A percentile compares a stretch with the other conserved stretches of the same genome.
Conservation (phyloP, 2,888 invertebrate genomes). For the Melanotus villosus region DNA sequence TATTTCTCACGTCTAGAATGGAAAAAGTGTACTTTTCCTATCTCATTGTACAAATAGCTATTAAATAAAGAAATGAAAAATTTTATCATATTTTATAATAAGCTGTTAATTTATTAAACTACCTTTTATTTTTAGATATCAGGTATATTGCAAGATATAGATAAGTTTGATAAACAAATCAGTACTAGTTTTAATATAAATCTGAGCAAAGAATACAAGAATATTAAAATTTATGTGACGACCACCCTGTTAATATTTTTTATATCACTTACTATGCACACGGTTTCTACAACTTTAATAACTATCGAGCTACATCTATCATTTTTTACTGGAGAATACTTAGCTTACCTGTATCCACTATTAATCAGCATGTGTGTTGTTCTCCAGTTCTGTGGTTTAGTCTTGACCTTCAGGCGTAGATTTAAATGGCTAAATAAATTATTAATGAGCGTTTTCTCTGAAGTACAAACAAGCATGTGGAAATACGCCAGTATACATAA, state of each 20-base stretch:
- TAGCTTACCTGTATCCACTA: neutral
- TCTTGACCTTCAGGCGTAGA: slow-evolving; percentile 8
- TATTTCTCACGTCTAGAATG: too few relatives aligned
- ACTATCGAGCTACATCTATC: too few relatives aligned
- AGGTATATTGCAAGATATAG: neutral
- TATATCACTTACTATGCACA: neutral
- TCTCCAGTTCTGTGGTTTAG: slow-evolving; percentile 21
- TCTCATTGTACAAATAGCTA: too few relatives aligned
- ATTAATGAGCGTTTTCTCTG: neutral
- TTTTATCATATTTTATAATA: too few relatives aligned
- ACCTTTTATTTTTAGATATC: neutral
- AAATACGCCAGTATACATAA: too few relatives aligned
- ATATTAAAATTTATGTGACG: neutral
- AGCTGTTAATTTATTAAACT: too few relatives aligned
- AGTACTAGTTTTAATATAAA: neutral
- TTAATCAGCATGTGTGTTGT: neutral
- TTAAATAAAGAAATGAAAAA: too few relatives aligned
- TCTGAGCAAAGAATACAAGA: neutral
- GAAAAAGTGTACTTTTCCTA: too few relatives aligned
- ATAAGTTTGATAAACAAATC: neutral
- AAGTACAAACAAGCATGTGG: too few relatives aligned
- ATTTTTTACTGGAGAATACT: neutral
- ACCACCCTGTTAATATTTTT: neutral
- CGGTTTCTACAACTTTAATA: neutral
- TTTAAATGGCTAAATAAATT: slow-evolving; percentile 19